Conservation (phyloP, 2,888 invertebrate species). For the Matsumyia berberina region DNA sequence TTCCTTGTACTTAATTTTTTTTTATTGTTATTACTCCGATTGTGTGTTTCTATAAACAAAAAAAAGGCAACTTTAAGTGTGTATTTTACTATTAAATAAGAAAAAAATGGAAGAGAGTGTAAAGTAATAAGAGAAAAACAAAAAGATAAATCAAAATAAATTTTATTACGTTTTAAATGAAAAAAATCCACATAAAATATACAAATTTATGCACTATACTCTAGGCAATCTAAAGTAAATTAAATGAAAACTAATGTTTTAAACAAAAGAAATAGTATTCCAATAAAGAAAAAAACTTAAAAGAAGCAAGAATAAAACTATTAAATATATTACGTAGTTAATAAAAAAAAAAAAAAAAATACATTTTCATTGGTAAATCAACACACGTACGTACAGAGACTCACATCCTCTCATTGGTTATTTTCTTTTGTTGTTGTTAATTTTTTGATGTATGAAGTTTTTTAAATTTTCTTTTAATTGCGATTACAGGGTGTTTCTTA, state of each 20-base stretch:
- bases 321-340: constrained; percentile 27
- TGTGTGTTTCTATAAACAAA: constrained; percentile 13
- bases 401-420: constrained; percentile 10
- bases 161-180: constrained; percentile 50
- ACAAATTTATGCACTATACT: constrained; percentile 68
- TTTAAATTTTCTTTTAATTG: not conserved
- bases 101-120: constrained; percentile 35
- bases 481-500: not conserved
- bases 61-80: constrained; percentile 33
- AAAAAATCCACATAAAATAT: constrained; percentile 50
- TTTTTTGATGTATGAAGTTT: not conserved
- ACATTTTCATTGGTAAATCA: constrained; percentile 31
- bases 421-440: not conserved
- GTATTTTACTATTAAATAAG: constrained; percentile 48
- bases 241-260: constrained; percentile 42
- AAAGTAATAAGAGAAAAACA: constrained; percentile 16
- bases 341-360: constrained; percentile 18
- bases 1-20: constrained; percentile 52
- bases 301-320: constrained; percentile 38
- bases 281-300: constrained; percentile 57
- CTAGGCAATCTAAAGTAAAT: constrained; percentile 53
- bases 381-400: constrained; percentile 8
- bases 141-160: constrained; percentile 44
- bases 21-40: not conserved
- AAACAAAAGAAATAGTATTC: constrained; percentile 56